Evolutionary conservation across 1,140 invertebrate genomes (phyloP), one percentile per base, ranked within the genome.

Genomic region (Diorhabda sublineata): DNA sequence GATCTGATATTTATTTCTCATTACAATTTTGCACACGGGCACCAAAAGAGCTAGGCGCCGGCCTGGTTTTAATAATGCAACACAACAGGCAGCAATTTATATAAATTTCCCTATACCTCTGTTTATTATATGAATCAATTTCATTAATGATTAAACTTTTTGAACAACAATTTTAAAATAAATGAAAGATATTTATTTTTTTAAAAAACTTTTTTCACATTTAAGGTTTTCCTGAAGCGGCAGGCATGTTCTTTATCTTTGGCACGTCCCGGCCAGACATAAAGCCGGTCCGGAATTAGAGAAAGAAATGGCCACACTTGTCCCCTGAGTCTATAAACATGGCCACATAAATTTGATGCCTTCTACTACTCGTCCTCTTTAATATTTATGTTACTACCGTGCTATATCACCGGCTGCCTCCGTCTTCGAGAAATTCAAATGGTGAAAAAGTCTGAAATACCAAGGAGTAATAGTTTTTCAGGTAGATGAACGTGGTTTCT

Each of bases 301-400:
- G 76, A 77, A 77, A 76, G 74, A 71, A 77, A 77, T 74, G 73
- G 74, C 71, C 74, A 74, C 74, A 76, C 74, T 74, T 75, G 76
- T 77, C 76, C 76, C 76, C 68, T 69, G 76, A 75, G 76, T 75
- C 76, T 77, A 77, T 77, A 77, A 77, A 77, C 76, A 77, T 76
- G 76, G 73, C 74, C 73, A 74, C 76, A 77, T 77, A 77, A 77
- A 77, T 77, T 77, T 77, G 74, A 77, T 77, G 76, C 73, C 72
- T 74, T 76, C 61, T 74, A 69, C 73, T 71, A 69, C 66, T 66
- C 68, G 62, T 71, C 68, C 71, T 71, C 61, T 66, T 73, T 74
- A 77, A 77, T 77, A 77, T 77, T 77, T 68, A 77, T 77, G 74
- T 69, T 71, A 74, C 71, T 73, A 71, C 71, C 73, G 64, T 68